Evolutionary conservation across 2,888 invertebrate species (phyloP).

Genomic region (Melanostoma mellinum): DNA sequence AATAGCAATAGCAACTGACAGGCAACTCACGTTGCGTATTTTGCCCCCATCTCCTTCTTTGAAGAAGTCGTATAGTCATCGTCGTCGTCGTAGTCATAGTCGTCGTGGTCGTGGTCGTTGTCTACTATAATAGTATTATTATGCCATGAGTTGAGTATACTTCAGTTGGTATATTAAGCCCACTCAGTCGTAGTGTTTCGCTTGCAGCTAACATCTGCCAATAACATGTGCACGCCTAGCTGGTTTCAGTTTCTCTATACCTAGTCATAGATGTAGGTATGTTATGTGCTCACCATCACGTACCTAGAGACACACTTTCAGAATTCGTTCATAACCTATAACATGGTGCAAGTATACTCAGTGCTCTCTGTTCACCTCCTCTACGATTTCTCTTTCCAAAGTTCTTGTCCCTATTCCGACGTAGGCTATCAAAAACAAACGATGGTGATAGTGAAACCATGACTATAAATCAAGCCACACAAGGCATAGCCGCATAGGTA

Average conservation of each 20-base stretch:
- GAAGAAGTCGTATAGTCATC: slow-evolving; percentile 18
- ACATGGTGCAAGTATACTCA: slow-evolving; percentile 36
- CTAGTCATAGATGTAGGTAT: background rate
- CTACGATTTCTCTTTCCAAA: background rate
- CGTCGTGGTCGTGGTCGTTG: slow-evolving; percentile 7
- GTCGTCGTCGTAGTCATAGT: slow-evolving; percentile 1
- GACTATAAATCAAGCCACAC: background rate
- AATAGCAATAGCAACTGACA: no score
- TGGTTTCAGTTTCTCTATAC: no score
- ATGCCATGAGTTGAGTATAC: slow-evolving; percentile 29
- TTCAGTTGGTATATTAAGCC: slow-evolving; percentile 29
- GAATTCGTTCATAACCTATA: slow-evolving; percentile 52
- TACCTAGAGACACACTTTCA: slow-evolving; percentile 64
- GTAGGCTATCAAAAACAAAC: slow-evolving; percentile 49
- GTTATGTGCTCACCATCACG: slow-evolving; percentile 1
- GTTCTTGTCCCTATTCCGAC: background rate
- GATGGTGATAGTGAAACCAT: slow-evolving; percentile 48
- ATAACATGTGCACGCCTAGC: slow-evolving; percentile 5
- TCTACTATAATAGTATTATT: slow-evolving; percentile 50
- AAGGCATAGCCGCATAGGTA: slow-evolving; percentile 3
- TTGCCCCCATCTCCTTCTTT: slow-evolving; percentile 7
- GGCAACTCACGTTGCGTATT: slow-evolving; percentile 1
- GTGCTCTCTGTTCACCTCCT: slow-evolving; percentile 16
- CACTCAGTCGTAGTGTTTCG: slow-evolving; percentile 36
- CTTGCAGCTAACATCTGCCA: slow-evolving; percentile 32